Conservation (phyloP, 2,888 invertebrate species). For the Lasioglossum figueresi region DNA sequence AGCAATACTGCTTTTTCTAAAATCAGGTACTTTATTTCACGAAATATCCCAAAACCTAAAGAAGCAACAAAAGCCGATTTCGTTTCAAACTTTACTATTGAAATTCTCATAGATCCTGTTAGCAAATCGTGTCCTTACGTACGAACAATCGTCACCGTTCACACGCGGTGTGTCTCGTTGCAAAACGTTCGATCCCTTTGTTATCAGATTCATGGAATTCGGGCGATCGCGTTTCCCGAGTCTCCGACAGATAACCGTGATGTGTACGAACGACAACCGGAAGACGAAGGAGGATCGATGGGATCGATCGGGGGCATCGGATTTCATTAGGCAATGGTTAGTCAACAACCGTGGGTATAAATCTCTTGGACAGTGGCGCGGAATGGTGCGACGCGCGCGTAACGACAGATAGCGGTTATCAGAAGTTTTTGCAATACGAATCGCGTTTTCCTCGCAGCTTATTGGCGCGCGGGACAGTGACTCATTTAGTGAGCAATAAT, state of each 20-base stretch:
- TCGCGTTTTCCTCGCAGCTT: constrained; percentile 53
- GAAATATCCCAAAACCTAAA: too few relatives aligned
- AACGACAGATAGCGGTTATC: constrained; percentile 72
- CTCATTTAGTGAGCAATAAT: constrained; percentile 73
- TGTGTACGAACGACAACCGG: constrained; percentile 1
- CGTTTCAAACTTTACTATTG: neutral
- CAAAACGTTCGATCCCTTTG: constrained; percentile 26
- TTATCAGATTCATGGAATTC: constrained; percentile 60
- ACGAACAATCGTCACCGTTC: neutral
- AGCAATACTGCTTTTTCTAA: too few relatives aligned
- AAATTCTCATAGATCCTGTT: neutral
- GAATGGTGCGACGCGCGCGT: constrained; percentile 37
- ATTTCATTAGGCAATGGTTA: constrained; percentile 73
- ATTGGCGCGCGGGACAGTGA: constrained; percentile 61
- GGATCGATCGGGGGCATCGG: constrained; percentile 67
- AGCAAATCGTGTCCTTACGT: neutral
- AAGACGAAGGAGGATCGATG: constrained; percentile 22
- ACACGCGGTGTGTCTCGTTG: neutral
- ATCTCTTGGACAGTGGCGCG: constrained; percentile 49
- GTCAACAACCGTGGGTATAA: constrained; percentile 60
- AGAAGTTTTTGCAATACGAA: constrained; percentile 62
- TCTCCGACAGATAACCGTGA: constrained; percentile 45
- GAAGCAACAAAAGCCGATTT: too few relatives aligned
- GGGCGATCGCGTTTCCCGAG: constrained; percentile 34
- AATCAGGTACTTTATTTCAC: too few relatives aligned